Conservation (phyloP, 2,888 invertebrate species). For the Ischnura elegans region DNA sequence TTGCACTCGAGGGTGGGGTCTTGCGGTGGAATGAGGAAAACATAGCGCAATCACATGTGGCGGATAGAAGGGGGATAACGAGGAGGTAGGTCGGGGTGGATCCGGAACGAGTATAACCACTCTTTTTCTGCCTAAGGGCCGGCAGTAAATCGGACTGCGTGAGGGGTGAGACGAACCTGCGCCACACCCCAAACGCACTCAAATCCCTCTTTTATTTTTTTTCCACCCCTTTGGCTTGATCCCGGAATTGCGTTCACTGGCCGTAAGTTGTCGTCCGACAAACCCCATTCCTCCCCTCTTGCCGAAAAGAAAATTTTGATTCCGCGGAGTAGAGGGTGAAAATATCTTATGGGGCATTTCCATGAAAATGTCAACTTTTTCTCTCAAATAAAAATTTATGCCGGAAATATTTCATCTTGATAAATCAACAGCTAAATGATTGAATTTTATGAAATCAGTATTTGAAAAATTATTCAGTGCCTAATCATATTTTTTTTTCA, state of each 20-base stretch:
- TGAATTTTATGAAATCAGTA: too few relatives aligned
- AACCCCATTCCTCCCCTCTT: not conserved
- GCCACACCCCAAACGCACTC: not conserved
- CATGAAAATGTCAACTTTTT: too few relatives aligned
- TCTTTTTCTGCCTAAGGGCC: not conserved
- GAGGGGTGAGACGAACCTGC: not conserved
- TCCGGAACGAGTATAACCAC: not conserved
- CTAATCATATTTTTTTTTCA: too few relatives aligned
- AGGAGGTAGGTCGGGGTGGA: not conserved
- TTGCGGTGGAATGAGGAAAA: conserved; percentile 12
- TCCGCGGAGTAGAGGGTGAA: too few relatives aligned
- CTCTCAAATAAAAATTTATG: too few relatives aligned
- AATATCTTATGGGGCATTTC: too few relatives aligned
- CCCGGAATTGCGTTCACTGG: not conserved
- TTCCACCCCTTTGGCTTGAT: not conserved
- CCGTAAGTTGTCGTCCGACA: not conserved
- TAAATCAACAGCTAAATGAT: too few relatives aligned
- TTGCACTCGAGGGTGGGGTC: not conserved
- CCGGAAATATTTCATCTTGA: too few relatives aligned
- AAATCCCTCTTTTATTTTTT: not conserved
- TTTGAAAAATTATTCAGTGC: too few relatives aligned
- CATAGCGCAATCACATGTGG: not conserved
- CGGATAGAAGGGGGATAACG: not conserved
- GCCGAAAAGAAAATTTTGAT: not conserved
- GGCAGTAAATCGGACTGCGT: not conserved